Evolutionary conservation across 2,888 invertebrate species (phyloP), one percentile per base, ranked within the genome.

Genomic region (Harpagoxenus sublaevis): DNA sequence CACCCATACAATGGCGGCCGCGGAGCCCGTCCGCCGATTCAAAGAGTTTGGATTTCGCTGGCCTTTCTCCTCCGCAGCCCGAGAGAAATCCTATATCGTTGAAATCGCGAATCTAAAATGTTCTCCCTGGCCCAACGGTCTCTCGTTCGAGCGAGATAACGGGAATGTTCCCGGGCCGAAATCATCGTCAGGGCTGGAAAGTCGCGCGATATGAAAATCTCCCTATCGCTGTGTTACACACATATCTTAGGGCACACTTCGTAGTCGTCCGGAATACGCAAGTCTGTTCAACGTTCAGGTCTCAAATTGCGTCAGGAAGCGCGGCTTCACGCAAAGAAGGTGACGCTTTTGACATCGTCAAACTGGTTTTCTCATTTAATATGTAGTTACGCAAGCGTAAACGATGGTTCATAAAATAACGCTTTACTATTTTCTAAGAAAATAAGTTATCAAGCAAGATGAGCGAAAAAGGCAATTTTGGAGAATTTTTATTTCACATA

Each of bases 81-180:
- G 57, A 57, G 48, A 48, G 71, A 48, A 71, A 71, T 62, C 60
- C 79, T 71, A 71, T 79, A 79, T 70, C 79, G 71, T 79, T 28
- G 79, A 71, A 81, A 81, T 81, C 71, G 73, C 79, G 73, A 81
- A 81, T 81, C 28, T 81, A 71, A 81, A 81, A 81, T 71, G 71
- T 23, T 18, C 39, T 35, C 35, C 48, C 45, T 23, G 48, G 28
- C 31, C 57, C 60, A 53, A n/a, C 28, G 77, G 28, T 65, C 35
- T 55, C 42, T 31, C 53, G 68, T 53, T 55, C 66, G 39, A 8
- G 68, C 10, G 78, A 55, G 78, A 68, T 78, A 78, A 15, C 78
- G 55, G 55, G 55, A 51, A 78, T 57, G 53, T 78, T 68, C 70
- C n/a, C 15, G 28, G 39, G 9, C 42, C 68, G 15, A 60, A 60